Percentiles rank a stretch among this genome's conserved stretches.
Evolutionary conservation across 2,113 vertebrate genomes (phyloP).

Genomic region (Neotoma lepida): DNA sequence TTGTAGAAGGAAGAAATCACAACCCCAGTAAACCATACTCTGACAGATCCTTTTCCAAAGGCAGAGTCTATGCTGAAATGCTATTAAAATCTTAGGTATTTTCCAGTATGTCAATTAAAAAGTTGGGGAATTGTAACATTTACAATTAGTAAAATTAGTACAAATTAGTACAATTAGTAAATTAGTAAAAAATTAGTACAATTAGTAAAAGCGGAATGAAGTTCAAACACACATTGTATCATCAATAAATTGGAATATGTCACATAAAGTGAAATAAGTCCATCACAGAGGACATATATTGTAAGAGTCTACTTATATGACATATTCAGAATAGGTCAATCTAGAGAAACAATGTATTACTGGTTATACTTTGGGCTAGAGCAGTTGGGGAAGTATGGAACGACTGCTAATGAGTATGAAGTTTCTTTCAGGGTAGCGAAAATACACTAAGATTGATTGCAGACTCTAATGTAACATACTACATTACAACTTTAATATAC

Average conservation of each 20-base stretch:
- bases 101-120: conserved; percentile 7
- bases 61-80: conserved; percentile 49
- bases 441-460: neutral
- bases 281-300: conserved; percentile 3
- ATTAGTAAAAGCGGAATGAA: conserved; percentile 36
- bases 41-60: conserved; percentile 21
- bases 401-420: neutral
- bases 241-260: neutral
- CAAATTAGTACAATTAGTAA: too few relatives aligned
- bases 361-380: neutral
- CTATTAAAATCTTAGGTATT: conserved; percentile 22
- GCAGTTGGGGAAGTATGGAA: neutral
- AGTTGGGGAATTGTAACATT: neutral
- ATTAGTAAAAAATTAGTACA: too few relatives aligned
- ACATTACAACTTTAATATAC: too few relatives aligned
- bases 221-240: conserved; percentile 7
- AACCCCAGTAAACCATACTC: neutral
- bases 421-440: neutral
- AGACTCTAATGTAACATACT: too few relatives aligned
- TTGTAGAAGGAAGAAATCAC: conserved; percentile 1
- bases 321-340: neutral
- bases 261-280: conserved; percentile 16
- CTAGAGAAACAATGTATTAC: neutral
- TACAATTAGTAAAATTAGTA: too few relatives aligned
- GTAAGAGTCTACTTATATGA: neutral